Conservation (phyloP, 2,888 invertebrate genomes). For the Omphaloscelis lunosa region DNA sequence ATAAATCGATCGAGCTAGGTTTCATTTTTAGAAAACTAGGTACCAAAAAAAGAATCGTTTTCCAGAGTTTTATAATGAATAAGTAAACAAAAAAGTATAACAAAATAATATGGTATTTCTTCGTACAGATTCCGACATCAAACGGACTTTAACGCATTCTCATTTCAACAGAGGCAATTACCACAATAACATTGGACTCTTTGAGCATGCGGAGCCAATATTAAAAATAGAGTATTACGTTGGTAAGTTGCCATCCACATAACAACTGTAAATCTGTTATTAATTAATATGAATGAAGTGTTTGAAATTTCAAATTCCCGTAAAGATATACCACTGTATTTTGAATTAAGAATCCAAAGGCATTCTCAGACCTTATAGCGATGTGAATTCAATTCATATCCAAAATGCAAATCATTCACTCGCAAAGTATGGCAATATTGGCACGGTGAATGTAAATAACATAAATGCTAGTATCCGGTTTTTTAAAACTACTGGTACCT, state of each 20-base stretch:
- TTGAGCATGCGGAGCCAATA: constrained; percentile 73
- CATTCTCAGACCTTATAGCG: background rate
- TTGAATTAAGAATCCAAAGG: background rate
- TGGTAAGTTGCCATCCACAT: constrained; percentile 50
- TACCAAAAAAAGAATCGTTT: no score
- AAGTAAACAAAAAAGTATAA: no score
- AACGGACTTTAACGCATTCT: constrained; percentile 76
- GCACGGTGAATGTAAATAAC: background rate
- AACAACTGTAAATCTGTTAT: background rate
- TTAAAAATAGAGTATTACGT: constrained; percentile 47
- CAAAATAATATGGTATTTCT: background rate
- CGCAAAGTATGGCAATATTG: background rate
- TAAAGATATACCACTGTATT: background rate
- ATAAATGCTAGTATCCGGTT: background rate
- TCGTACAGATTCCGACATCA: constrained; percentile 72
- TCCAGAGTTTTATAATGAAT: no score
- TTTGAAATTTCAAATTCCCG: background rate
- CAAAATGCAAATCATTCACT: background rate
- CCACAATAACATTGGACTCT: constrained; percentile 80
- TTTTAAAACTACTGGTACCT: background rate
- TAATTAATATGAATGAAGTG: background rate
- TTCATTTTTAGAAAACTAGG: no score
- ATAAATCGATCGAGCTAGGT: no score
- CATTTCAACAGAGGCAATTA: constrained; percentile 78
- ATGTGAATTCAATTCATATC: background rate